Conservation (phyloP, 2,113 vertebrate species). For the Otis tarda region DNA sequence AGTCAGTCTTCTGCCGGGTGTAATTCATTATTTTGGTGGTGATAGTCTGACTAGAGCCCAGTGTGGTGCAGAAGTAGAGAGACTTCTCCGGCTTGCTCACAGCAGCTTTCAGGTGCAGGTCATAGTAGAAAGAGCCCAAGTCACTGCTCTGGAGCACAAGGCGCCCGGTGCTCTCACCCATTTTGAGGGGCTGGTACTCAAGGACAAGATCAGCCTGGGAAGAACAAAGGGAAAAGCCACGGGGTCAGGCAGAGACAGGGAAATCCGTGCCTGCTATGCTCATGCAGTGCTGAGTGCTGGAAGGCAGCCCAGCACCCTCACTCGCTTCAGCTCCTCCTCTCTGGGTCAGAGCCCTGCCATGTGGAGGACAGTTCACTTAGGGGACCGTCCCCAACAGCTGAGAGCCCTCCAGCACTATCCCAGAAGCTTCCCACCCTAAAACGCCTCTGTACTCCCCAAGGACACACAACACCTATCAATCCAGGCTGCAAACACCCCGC, state of each 20-base stretch:
- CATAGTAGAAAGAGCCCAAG: conserved; percentile 81
- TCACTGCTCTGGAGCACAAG: conserved; percentile 78
- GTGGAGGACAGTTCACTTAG: not conserved
- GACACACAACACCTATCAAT: not conserved
- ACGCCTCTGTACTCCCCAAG: not conserved
- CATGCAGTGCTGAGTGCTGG: not conserved
- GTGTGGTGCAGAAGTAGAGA: conserved; percentile 73
- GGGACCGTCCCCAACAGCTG: not conserved
- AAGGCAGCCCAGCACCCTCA: not conserved
- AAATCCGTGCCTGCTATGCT: not conserved
- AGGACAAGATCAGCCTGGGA: conserved; percentile 77
- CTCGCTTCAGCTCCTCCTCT: not conserved
- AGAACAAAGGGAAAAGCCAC: not conserved
- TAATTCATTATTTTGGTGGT: conserved; percentile 81
- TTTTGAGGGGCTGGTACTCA: conserved; percentile 83
- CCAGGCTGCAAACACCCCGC: not conserved
- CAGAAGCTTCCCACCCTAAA: not conserved
- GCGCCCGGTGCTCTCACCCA: conserved; percentile 68
- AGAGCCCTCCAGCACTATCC: not conserved
- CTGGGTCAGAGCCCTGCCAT: not conserved
- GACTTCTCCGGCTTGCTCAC: conserved; percentile 76
- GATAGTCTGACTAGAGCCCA: conserved; percentile 79
- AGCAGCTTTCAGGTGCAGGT: conserved; percentile 79
- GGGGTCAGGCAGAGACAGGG: fast-evolving
- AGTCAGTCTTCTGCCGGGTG: conserved; percentile 77